Evolutionary conservation across 2,888 invertebrate species (phyloP), one percentile per base, ranked within the genome.

Genomic region (Drosophila kanekoi): DNA sequence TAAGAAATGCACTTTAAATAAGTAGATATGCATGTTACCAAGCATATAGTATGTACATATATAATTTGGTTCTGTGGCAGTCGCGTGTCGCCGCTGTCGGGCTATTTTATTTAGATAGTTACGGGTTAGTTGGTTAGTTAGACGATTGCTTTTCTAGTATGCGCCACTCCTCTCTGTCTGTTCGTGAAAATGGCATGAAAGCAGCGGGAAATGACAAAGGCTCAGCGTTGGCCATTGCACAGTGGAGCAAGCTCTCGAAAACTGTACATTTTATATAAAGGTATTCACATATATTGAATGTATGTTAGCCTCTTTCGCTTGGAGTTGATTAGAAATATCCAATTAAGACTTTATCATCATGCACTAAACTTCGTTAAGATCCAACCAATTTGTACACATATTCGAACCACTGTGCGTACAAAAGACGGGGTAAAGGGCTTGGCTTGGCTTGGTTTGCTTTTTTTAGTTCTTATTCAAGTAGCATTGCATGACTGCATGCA

Each of bases 401-500:
- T 33, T 47, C 23, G 13, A 11, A 32, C 79, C 74, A 75, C 79
- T 62, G 74, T 74, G 40, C 43, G 37, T 18, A 3, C 16, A 2
- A 41, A 35, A 33, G 13, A 40, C 14, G n/a, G 47, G 13, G 35
- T 28, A 8, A 28, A 37, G 28, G 72, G 72, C 59, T 79, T 85
- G 81, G 72, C 80, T 57, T 72, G 63, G 59, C 63, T 2, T 23
- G 23, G 8, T 28, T 28, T 28, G 8, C 8, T 79, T 81, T 82
- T 67, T 66, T 65, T 63, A 52, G 77, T 43, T 89, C 69, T 43
- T 83, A 69, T 72, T 83, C 75, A 76, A 82, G 83, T 78, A 56
- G 83, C 43, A 83, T 85, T 88, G 90, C 85, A 89, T 85, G 85
- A 82, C 84, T 82, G 89, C 90, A 85, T 88, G 85, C 89, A 67